Evolutionary conservation across 2,888 invertebrate species (phyloP), one percentile per base, ranked within the genome.

Genomic region (Hirtodrosophila histrioides): DNA sequence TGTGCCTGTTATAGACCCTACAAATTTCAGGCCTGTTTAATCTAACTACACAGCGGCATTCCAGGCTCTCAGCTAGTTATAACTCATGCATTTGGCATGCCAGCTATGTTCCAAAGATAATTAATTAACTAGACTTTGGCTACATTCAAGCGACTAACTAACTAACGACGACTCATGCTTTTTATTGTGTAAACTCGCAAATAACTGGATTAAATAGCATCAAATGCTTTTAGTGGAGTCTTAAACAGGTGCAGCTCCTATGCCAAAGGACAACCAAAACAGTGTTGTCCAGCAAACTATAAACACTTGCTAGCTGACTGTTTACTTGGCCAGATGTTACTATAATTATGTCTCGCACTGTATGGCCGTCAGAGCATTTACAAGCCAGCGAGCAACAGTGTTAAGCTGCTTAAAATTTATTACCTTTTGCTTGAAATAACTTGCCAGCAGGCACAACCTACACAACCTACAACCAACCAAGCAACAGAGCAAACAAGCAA

Each of bases 361-460:
- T 86, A 66, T 72, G 70, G 55, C 58, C 76, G 58, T 55, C 67
- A 50, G 71, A 80, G 72, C 72, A 78, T 82, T 83, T 75, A 80
- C 76, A 83, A 85, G 78, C 79, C 79, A 84, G 76, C 75, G 79
- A 82, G 86, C 86, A 86, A 84, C 81, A 88, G 79, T 85, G 82
- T 78, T 87, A 87, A 87, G 89, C 87, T 87, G 76, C 87, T 87
- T 87, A 89, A 84, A 87, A 87, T 87, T 88, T 89, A 87, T 87
- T 87, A 87, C 89, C 87, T 84, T 88, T 81, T 84, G 85, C 88
- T 75, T 84, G 82, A 80, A 88, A 86, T 88, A 88, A 88, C 84
- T 85, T 83, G 78, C 80, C 83, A 76, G 74, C 82, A 78, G 69
- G 65, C 78, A 71, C 67, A 49, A 55, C 65, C 60, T 39, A 46